Base-by-base conservation (phyloP, 2,113 vertebrate species). In the Caranx melampygus region DNA sequence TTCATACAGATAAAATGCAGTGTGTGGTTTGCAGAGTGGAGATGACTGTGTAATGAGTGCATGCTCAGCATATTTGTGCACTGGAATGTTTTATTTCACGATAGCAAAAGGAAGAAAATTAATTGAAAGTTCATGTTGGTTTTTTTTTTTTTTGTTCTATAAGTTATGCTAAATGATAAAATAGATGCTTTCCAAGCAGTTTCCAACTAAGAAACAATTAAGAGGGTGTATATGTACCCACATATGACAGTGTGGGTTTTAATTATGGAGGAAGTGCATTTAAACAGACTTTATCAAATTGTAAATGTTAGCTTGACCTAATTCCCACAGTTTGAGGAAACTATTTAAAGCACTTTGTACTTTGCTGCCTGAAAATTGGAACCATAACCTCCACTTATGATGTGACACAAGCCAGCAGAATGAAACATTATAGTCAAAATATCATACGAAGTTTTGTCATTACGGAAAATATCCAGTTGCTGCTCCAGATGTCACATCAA, bases 41-140 rank as follows among this genome's bases (percentile, higher is more conserved):
- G 85, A 93, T 88, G 84, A 92, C 93, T 88, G 61, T 68, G 80
- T 91, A 89, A 92, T 88, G 87, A 78, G 73, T 87, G 90, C 91
- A 57, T 57, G 87, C 83, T 94, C 92, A 94, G 93, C 93, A 90
- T 89, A 91, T 92, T 92, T 85, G 80, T 88, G 75, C 88, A 86
- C 69, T 61, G 75, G 79, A 94, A 87, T 87, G 75, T 91, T 92
- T 90, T 72, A 89, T 92, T 91, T 86, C 75, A 47, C 47, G 90
- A 91, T 91, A 91, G 83, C 88, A 91, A 87, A 83, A 61, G 85
- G 85, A 88, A 82, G 81, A 76, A 87, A 89, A 92, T 92, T 91
- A 92, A 94, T 92, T 92, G 78, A 91, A 92, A 93, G 89, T 89
- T 90, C 18, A 76, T 91, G 92, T 91, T 72, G 42, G 69, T 70